Evolutionary conservation across 1,140 invertebrate species (phyloP).

Genomic region (Scaptomyza montana): DNA sequence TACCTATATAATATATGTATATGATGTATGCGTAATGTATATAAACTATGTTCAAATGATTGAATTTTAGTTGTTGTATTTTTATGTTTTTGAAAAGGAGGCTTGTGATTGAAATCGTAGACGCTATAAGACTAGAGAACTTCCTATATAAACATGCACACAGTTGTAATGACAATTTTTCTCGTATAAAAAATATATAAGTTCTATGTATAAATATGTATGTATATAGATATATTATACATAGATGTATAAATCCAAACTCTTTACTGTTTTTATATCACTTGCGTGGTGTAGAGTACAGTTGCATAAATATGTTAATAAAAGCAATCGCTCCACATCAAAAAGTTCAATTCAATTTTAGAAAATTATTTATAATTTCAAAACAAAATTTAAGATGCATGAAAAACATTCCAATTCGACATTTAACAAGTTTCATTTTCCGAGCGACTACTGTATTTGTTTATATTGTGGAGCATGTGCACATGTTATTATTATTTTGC

Average conservation of each 20-base stretch:
- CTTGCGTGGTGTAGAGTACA: conserved; percentile 42
- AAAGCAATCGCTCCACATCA: neutral
- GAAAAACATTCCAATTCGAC: too few relatives aligned
- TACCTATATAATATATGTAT: neutral
- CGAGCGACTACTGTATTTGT: neutral
- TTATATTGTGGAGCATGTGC: neutral
- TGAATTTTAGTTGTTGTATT: neutral
- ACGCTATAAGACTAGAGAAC: conserved; percentile 49
- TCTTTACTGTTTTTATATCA: conserved; percentile 50
- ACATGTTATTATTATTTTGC: neutral
- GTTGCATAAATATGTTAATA: conserved; percentile 22
- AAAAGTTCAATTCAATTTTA: neutral
- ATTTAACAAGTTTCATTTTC: neutral
- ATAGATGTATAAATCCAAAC: conserved; percentile 40
- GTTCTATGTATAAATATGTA: conserved; percentile 29
- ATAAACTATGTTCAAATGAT: conserved; percentile 18
- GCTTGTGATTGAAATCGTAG: conserved; percentile 36
- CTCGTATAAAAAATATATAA: conserved; percentile 51
- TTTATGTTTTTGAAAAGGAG: conserved; percentile 7
- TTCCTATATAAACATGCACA: conserved; percentile 40
- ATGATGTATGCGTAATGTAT: conserved; percentile 24
- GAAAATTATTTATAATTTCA: too few relatives aligned
- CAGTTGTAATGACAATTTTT: conserved; percentile 45
- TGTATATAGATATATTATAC: conserved; percentile 10
- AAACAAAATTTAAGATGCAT: too few relatives aligned